Conservation (phyloP, 1,140 invertebrate species). For the Bombus turneri region DNA sequence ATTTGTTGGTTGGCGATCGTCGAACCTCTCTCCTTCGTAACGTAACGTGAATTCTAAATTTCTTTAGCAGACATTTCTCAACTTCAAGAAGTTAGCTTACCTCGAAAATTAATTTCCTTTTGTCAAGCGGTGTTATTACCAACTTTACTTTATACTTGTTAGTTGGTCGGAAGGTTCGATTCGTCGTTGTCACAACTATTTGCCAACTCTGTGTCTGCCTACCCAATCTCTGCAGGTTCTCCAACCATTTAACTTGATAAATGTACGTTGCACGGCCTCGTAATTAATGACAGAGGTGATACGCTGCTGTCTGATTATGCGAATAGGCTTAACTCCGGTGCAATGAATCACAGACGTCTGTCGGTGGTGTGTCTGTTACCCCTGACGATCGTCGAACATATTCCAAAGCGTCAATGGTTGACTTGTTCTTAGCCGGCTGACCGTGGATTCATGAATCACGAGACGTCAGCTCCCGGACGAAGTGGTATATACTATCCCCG, state of each 20-base stretch:
- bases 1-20: slow-evolving; percentile 1
- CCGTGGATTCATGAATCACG: slow-evolving; percentile 3
- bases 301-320: slow-evolving; percentile 60
- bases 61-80: not conserved
- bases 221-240: slow-evolving; percentile 2
- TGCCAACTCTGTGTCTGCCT: slow-evolving; percentile 12
- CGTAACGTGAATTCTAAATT: slow-evolving; percentile 14
- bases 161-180: not conserved
- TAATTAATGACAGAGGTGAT: slow-evolving; percentile 60
- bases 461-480: not conserved
- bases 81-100: not conserved
- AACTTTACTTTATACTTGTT: not conserved
- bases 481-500: not conserved
- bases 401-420: not conserved
- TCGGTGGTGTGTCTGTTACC: not conserved
- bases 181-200: slow-evolving; percentile 44
- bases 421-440: not conserved
- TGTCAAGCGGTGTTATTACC: not conserved
- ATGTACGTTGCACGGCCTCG: slow-evolving; percentile 31
- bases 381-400: not conserved
- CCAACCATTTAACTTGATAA: slow-evolving; percentile 47
- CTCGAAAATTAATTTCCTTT: slow-evolving; percentile 18
- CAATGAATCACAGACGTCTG: slow-evolving; percentile 48
- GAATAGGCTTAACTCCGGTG: slow-evolving; percentile 44
- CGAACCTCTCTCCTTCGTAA: too few species aligned